phyloP scores from a whole-genome alignment of 1,140 invertebrate species.

The Ceratina calcarata region DNA sequence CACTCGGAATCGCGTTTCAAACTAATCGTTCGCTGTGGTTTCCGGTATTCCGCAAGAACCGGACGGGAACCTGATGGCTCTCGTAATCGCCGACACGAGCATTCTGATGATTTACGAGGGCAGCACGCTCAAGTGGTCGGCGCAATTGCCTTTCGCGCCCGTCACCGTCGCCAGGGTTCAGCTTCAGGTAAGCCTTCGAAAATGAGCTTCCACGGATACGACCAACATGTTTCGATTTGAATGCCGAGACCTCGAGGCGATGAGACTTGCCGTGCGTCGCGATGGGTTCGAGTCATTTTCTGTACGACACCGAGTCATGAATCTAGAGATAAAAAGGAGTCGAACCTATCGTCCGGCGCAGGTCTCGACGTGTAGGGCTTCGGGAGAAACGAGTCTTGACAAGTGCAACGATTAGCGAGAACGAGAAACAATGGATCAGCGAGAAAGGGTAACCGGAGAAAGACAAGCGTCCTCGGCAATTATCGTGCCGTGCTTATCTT shows the following conservation, averaged over 20 bases:
- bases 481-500: conserved; percentile 55
- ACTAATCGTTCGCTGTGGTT: no score
- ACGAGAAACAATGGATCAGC: neutral
- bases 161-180: conserved; percentile 84
- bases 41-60: conserved; percentile 76
- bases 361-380: no score
- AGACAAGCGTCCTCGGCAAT: conserved; percentile 45
- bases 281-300: no score
- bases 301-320: no score
- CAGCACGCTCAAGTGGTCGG: conserved; percentile 91
- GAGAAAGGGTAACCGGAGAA: conserved; percentile 19
- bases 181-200: conserved; percentile 78
- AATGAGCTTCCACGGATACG: neutral
- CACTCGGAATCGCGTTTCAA: no score
- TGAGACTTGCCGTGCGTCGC: no score
- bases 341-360: no score
- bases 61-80: conserved; percentile 83
- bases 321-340: no score
- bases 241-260: no score
- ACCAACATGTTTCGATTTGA: no score
- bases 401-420: neutral
- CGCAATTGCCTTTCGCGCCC: conserved; percentile 88
- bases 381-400: no score
- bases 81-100: conserved; percentile 86
- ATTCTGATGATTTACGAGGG: conserved; percentile 90